Evolutionary conservation across 1,140 invertebrate species (phyloP), one percentile per base, ranked within the genome.

Genomic region (Fragariocoptes setiger): DNA sequence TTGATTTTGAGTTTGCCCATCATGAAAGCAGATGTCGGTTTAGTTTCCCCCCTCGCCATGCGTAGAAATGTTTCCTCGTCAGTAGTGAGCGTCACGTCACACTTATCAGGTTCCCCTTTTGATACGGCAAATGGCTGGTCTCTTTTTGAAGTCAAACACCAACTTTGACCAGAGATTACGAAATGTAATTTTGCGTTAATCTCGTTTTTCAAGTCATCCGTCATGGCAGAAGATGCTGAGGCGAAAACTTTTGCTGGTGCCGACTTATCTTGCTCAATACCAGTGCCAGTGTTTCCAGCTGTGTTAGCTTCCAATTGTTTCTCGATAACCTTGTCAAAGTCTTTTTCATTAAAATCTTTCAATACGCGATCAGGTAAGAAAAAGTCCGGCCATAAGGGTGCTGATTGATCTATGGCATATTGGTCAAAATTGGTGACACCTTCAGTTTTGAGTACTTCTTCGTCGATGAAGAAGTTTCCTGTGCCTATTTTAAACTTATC

Each of bases 401-500:
- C 59, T 72, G 73, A 65, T 43, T 72, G 75, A 56, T 76, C 66
- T 48, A 69, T 71, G 1, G 76, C 71, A 56, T 97, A 99, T 41
- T 79, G 66, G 14, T 69, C 67, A 15, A 95, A 64, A 57, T 95
- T 73, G 1, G 65, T 75, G 3, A 95, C 58, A 0, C 82, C 83
- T 48, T 69, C 72, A 19, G 65, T 62, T 52, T 56, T 67, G 0
- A 99, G 55, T 3, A 97, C 62, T 21, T 83, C 73, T 53, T 99
- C 90, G 55, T 99, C 92, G 44, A 95, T 73, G 18, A 68, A 69
- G 58, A 95, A 99, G 50, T 94, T 70, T 5, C 88, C 90, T 31
- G 80, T 86, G 49, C 66, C 66, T 2, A 60, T 62, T 52, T 64
- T 69, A 8, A n/a, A 31, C 13, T 74, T 72, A 47, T 88, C 74